Evolutionary conservation across 1,140 invertebrate genomes (phyloP).

Genomic region (Anastrepha ludens): DNA sequence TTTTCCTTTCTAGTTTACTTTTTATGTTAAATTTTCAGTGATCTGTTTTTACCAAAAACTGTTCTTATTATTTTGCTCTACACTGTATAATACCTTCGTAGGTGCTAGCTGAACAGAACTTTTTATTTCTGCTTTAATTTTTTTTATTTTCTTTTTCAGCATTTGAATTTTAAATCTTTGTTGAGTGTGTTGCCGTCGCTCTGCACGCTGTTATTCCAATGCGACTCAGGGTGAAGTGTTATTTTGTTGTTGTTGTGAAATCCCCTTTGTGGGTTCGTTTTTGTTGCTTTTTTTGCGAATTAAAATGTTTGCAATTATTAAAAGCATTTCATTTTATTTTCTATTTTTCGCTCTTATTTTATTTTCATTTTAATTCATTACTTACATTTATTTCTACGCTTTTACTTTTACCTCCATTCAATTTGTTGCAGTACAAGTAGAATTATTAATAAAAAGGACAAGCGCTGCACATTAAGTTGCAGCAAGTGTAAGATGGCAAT

Average conservation of each 20-base stretch:
- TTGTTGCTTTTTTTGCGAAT: background rate
- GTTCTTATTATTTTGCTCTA: too few relatives aligned
- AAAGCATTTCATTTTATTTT: background rate
- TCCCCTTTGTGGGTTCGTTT: background rate
- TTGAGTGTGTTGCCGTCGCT: background rate
- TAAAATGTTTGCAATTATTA: slow-evolving; percentile 5
- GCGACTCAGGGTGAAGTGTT: background rate
- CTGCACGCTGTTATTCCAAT: too few relatives aligned
- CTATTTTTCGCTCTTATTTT: background rate
- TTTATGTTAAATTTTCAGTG: too few relatives aligned
- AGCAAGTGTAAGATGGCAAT: background rate
- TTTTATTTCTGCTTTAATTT: background rate
- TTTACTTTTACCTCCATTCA: background rate
- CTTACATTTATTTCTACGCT: background rate
- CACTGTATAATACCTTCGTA: background rate
- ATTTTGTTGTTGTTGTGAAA: background rate
- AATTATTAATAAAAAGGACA: slow-evolving; percentile 38
- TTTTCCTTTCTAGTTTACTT: too few relatives aligned
- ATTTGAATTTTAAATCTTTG: background rate
- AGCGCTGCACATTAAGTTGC: background rate
- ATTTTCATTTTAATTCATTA: background rate
- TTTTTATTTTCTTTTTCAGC: too few relatives aligned
- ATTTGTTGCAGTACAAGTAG: background rate
- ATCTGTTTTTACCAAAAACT: too few relatives aligned
- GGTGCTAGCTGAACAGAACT: too few relatives aligned